Evolutionary conservation across 2,113 vertebrate genomes (phyloP).

Genomic region (Romanogobio albipinnatus): DNA sequence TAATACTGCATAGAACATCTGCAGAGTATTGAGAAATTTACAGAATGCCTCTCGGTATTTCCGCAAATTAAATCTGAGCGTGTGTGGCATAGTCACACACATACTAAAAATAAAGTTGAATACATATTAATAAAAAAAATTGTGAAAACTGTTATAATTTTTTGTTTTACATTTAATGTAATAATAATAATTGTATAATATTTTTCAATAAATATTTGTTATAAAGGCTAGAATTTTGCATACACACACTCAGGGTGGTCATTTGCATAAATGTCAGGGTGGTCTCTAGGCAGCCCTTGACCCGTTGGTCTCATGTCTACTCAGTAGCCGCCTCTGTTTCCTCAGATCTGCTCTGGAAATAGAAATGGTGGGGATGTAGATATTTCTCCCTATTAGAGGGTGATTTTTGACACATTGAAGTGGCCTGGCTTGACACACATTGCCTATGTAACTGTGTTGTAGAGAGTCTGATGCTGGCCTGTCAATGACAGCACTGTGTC

Average conservation of each 20-base stretch:
- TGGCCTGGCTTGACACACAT: constrained; percentile 15
- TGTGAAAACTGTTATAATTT: background rate
- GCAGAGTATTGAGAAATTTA: background rate
- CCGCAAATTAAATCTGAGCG: background rate
- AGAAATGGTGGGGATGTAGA: background rate
- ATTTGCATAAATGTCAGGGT: background rate
- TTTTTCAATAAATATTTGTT: no score
- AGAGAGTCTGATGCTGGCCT: constrained; percentile 1
- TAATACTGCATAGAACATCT: constrained; percentile 1
- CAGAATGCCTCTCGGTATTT: constrained; percentile 3
- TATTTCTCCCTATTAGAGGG: background rate
- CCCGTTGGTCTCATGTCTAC: constrained; percentile 7
- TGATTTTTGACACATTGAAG: constrained; percentile 28
- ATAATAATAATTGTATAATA: background rate
- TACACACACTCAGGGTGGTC: background rate
- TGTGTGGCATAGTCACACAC: background rate
- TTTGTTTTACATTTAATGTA: background rate
- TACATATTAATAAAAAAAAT: background rate
- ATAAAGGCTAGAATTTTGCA: background rate
- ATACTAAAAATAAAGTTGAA: background rate
- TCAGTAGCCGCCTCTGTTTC: background rate
- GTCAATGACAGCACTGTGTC: constrained; percentile 36
- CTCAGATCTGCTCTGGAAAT: background rate
- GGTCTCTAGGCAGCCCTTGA: background rate
- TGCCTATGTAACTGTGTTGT: constrained; percentile 5